Base-by-base conservation (phyloP, 2,797 vertebrate species). In the Anabas testudineus region DNA sequence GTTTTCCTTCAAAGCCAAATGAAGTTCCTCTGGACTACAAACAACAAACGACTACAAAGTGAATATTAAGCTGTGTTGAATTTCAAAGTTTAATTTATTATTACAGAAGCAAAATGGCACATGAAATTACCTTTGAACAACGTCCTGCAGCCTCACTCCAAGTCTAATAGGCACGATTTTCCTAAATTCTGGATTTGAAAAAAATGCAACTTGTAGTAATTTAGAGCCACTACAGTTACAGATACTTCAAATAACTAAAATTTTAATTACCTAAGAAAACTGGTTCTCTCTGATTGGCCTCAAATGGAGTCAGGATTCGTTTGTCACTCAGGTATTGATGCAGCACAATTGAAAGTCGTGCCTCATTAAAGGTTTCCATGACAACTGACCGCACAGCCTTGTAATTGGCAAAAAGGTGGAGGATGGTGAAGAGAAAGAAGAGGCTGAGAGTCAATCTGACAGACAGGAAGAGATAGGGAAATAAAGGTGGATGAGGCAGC, bases 391-490 rank as follows among this genome's bases (percentile, higher is more conserved):
- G 91, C 46, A 98, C 95, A 0, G 96, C 97, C 61, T 95, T 95
- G 84, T 96, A 96, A 90, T 98, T 98, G 80, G 96, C 93, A 4
- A 95, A 95, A 60, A 98, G 93, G 82, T 98, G 97, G 32, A 98
- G 90, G 42, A 79, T 1, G 2, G 96, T 97, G 89, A 97, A 95
- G 82, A 96, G 78, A 82, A 94, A 90, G 87, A 96, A 97, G 74
- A 96, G 94, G 57, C 84, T 53, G 16, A 96, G 90, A n/a, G 95
- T 96, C 79, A 95, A 79, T 78, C 96, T 97, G 85, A 63, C 51
- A 37, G 10, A 10, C 2, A 83, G 14, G 88, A 7, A 51, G 16
- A 30, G 18, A 51, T 15, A 48, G 12, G 18, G 16, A 18, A 16
- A 14, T 4, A 0, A 45, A 41, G 22, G 5, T 2, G 2, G 3